Base-by-base conservation (phyloP, 2,113 vertebrate species). In the Meleagris gallopavo region DNA sequence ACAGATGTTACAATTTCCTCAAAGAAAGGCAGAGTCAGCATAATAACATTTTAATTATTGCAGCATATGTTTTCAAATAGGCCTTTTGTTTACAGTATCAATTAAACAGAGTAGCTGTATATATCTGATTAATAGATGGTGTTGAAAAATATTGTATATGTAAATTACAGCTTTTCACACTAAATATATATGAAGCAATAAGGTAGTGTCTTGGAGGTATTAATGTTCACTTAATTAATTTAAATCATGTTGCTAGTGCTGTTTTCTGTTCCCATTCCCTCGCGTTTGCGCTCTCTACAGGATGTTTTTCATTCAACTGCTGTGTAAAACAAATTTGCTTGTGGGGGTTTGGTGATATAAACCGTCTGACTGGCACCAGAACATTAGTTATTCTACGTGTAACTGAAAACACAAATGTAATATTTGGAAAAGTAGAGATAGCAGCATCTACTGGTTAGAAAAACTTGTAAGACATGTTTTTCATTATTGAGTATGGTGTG, bases 11-110 rank as follows among this genome's bases (percentile, higher is more conserved):
- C 75, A 73, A 97, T 97, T 95, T 97, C 95, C 96, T 95, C 82
- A 86, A 88, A 97, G 95, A 97, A 98, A 96, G 83, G 93, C 90
- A 74, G 83, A 87, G 97, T 98, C 97, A 98, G 98, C 97, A 95
- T 95, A 97, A 96, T 41, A 95, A 61, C 88, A 83, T 94, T 97
- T 97, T 98, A 98, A 98, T 98, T 97, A 97, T 89, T 76, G 48
- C 46, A 96, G 91, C 96, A 89, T 94, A 86, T 96, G 94, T 95
- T 97, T 95, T 90, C 94, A 66, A 95, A 79, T 60, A 70, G 89
- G 74, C 83, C 73, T 96, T 96, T 94, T 97, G 94, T 97, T 97
- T 88, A 94, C 21, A 72, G 69, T 90, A 80, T 82, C 90, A 76
- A 88, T 60, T 58, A 94, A 90, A 86, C 43, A 71, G 77, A 54